A percentile compares a stretch with the other conserved stretches of the same genome.
phyloP scores from a whole-genome alignment of 2,888 invertebrate genomes.

The Clitarchus hookeri region DNA sequence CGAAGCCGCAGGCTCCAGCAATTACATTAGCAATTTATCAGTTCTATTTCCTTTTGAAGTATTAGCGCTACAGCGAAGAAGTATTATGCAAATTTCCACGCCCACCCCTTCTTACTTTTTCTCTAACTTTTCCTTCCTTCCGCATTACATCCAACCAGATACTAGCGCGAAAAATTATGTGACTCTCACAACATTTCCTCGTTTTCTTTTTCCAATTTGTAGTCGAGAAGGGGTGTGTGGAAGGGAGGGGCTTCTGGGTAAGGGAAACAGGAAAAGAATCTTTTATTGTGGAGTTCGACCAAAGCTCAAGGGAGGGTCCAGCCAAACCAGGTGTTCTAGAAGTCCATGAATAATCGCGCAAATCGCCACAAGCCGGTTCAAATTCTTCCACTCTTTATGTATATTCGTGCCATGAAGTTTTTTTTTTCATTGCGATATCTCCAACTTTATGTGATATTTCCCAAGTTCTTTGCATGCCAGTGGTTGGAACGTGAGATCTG shows the following conservation, averaged over 20 bases:
- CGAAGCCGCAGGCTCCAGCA: constrained; percentile 14
- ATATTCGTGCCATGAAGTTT: neutral
- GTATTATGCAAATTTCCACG: neutral
- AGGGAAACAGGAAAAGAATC: neutral
- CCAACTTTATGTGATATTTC: neutral
- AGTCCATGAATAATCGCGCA: constrained; percentile 6
- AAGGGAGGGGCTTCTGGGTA: neutral
- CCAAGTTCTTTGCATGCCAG: neutral
- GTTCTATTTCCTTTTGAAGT: constrained; percentile 1
- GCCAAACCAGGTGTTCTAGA: neutral
- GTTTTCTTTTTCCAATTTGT: constrained; percentile 14
- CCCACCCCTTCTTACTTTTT: neutral
- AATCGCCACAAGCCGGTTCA: neutral
- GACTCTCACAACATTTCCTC: constrained; percentile 14
- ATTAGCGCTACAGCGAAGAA: neutral
- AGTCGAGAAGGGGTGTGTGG: neutral
- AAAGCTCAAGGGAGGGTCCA: neutral
- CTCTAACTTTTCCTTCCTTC: neutral
- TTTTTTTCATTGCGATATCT: neutral
- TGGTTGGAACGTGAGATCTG: neutral
- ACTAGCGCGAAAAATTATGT: neutral
- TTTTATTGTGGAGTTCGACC: constrained; percentile 10
- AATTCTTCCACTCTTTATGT: constrained; percentile 14
- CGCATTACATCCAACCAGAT: neutral
- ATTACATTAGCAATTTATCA: constrained; percentile 14